Percentiles rank a stretch among this genome's conserved stretches.
Conservation (phyloP, 1,140 invertebrate species). For the Halictus rubicundus region DNA sequence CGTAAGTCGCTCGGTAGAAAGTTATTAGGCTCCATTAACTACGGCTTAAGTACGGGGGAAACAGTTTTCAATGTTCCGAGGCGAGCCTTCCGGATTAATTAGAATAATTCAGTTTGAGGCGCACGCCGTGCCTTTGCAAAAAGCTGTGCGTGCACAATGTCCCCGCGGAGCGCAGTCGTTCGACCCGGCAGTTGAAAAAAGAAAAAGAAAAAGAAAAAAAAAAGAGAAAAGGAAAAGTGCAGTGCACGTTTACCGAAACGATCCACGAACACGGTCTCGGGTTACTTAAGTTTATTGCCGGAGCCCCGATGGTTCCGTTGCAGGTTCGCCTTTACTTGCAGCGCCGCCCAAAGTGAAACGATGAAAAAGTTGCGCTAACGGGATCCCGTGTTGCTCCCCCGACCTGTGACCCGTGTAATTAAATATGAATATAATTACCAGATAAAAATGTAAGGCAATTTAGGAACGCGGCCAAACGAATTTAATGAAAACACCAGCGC, state of each 20-base stretch:
- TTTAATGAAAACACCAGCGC: conserved; percentile 9
- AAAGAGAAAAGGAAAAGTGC: not conserved
- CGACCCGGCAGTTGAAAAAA: not conserved
- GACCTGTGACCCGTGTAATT: not conserved
- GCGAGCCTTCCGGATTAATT: not conserved
- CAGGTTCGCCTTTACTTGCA: not conserved
- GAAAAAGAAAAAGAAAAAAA: too few species aligned
- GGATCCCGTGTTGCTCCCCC: not conserved
- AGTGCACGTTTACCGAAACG: conserved; percentile 4
- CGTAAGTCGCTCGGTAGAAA: not conserved
- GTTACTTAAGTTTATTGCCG: conserved; percentile 7
- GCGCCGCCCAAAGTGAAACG: not conserved
- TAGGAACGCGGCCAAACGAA: conserved; percentile 2
- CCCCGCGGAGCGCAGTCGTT: conserved; percentile 6
- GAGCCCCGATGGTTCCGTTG: not conserved
- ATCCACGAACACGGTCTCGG: not conserved
- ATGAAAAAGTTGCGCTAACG: not conserved
- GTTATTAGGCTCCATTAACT: not conserved
- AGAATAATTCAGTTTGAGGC: not conserved
- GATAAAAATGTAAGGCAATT: conserved; percentile 13
- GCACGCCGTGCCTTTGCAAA: too few species aligned
- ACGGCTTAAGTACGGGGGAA: not conserved
- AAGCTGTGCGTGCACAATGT: too few species aligned
- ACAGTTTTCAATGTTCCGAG: not conserved
- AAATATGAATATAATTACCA: conserved; percentile 11